These are phyloP conservation scores for Hydra vulgaris DNA, from an alignment of 30 jellyfish, hydroid and myxozoan genomes.

Conservation along the genomic window DNA sequence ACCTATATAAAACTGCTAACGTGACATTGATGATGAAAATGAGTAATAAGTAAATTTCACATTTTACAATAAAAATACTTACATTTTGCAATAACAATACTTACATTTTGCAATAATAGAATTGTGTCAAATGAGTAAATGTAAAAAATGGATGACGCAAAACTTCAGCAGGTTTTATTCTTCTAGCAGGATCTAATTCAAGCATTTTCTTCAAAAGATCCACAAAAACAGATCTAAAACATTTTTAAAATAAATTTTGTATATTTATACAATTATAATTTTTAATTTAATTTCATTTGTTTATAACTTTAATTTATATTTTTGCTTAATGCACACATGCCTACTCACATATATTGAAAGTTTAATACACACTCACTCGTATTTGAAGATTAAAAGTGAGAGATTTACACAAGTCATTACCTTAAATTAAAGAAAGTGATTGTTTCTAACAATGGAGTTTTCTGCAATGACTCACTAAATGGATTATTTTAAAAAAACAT, in stretches of 20 bases:
- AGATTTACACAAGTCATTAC: too few relatives aligned
- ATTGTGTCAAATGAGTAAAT: constrained; percentile 89
- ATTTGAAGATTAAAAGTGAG: too few relatives aligned
- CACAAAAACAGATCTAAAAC: constrained; percentile 78
- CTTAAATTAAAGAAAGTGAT: too few relatives aligned
- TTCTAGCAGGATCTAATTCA: constrained; percentile 62
- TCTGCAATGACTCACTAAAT: not conserved
- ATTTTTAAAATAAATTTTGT: too few relatives aligned
- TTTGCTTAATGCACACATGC: too few relatives aligned
- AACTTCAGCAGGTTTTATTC: constrained; percentile 86
- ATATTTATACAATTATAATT: too few relatives aligned
- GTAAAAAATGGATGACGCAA: constrained; percentile 92
- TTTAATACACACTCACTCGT: too few relatives aligned
- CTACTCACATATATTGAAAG: too few relatives aligned
- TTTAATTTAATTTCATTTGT: not conserved
- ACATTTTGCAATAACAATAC: not conserved
- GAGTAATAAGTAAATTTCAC: not conserved
- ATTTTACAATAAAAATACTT: not conserved
- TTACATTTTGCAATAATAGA: constrained; percentile 76
- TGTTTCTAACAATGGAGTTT: too few relatives aligned
- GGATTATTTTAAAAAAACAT: not conserved
- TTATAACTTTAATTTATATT: too few relatives aligned
- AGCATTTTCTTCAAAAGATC: constrained; percentile 86
- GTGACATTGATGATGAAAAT: not conserved
- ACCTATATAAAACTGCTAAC: too few relatives aligned